Base-by-base conservation (phyloP, 1,140 invertebrate genomes). In the Drosophila willistoni region DNA sequence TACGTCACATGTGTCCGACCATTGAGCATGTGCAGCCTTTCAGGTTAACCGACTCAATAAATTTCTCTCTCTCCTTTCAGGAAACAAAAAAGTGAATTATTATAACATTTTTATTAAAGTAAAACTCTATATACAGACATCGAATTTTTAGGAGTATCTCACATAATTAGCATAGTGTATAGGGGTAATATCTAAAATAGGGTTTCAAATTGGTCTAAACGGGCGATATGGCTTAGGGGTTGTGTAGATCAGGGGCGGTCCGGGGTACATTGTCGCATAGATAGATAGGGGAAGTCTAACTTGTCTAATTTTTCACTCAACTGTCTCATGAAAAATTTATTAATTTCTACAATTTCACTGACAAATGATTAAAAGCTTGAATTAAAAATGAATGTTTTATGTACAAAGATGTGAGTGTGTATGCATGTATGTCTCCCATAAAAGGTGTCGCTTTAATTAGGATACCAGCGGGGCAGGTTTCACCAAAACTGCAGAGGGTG, bases 11-110 rank as follows among this genome's bases (percentile, higher is more conserved):
- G 81, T 84, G 56, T 59, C 44, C 81, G 81, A 51, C 77, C 81
- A 78, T 86, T 85, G 83, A 83, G 82, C 82, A 86, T 86, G 84
- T 89, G 83, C 83, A 87, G 84, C 83, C 83, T 89, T 89, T 89
- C 47, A 81, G 82, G 82, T 81, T 77, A 80, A 64, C 73, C 66
- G 78, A 68, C 61, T 74, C 83, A 77, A 87, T 87, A 87, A 87
- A 87, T 87, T 80, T 80, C 36, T 39, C 36, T 39, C 36, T 39
- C 36, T 39, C 36, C 36, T 39, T 39, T 39, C 36, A 39, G 36
- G 36, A 55, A 25, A 55, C 44, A 54, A 66, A 73, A 67, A 77
- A 87, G 84, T 87, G 83, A 87, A 87, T 87, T 87, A 87, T 87
- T 89, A 89, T 83, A 87, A 89, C 84, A 79, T 87, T 89, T 87